These are phyloP conservation scores for Sparidentex hasta DNA, from an alignment of 2,797 vertebrate species.

Conservation along the genomic window DNA sequence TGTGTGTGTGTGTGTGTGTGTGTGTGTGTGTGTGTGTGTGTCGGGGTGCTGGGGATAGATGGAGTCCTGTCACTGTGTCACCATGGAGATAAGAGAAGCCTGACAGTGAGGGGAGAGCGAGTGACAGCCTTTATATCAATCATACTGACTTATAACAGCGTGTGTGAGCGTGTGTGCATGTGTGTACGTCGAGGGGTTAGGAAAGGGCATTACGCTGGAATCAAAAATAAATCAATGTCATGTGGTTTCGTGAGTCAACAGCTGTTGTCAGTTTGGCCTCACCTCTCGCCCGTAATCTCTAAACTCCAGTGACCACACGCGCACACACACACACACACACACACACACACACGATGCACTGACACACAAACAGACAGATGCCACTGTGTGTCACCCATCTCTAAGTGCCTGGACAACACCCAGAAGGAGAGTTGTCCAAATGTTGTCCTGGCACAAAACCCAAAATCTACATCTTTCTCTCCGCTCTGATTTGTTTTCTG, in stretches of 20 bases:
- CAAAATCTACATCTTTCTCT: conserved; percentile 59
- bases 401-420: conserved; percentile 72
- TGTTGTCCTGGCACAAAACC: conserved; percentile 68
- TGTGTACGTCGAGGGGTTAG: conserved; percentile 60
- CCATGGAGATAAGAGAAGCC: conserved; percentile 82
- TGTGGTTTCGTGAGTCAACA: conserved; percentile 75
- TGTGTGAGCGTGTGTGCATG: conserved; percentile 30
- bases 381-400: conserved; percentile 74
- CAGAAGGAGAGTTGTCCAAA: conserved; percentile 75
- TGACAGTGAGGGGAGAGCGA: conserved; percentile 75
- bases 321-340: conserved; percentile 21
- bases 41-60: conserved; percentile 68
- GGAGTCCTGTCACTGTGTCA: conserved; percentile 79
- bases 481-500: conserved; percentile 44
- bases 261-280: conserved; percentile 78
- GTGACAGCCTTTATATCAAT: conserved; percentile 84
- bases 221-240: conserved; percentile 83
- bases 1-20: conserved; percentile 25
- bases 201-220: conserved; percentile 72
- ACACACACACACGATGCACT: conserved; percentile 17
- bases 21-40: conserved; percentile 26
- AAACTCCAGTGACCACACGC: conserved; percentile 74
- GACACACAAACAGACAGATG: conserved; percentile 72
- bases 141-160: conserved; percentile 75
- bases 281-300: conserved; percentile 77